These are phyloP conservation scores for Pangasius sanitwongsei DNA, from an alignment of 2,797 vertebrate genomes.

Conservation along the genomic window DNA sequence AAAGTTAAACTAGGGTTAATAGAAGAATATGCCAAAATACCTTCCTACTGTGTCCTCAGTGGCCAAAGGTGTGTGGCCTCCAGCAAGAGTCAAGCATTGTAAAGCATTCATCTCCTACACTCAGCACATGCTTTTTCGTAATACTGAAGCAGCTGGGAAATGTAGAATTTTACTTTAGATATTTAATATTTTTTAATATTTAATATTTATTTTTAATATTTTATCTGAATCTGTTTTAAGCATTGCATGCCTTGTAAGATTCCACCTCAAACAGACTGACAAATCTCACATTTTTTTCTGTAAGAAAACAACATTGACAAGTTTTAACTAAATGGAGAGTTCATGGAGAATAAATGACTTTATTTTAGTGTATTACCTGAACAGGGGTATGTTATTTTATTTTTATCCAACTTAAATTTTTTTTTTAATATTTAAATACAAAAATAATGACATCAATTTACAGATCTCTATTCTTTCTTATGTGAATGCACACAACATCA, in stretches of 20 bases:
- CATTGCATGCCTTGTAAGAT: neutral
- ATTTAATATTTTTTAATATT: no score
- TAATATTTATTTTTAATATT: neutral
- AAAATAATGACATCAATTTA: constrained; percentile 97
- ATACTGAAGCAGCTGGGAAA: neutral
- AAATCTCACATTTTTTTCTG: constrained; percentile 9
- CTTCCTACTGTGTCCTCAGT: neutral
- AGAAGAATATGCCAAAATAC: constrained; percentile 18
- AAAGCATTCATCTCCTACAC: constrained; percentile 4
- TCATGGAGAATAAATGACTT: constrained; percentile 56
- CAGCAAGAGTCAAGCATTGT: neutral
- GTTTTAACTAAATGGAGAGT: neutral
- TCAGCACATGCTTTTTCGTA: constrained; percentile 19
- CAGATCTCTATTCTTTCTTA: constrained; percentile 86
- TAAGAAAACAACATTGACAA: constrained; percentile 30
- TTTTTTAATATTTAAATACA: constrained; percentile 87
- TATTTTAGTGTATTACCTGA: constrained; percentile 78
- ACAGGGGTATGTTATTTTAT: constrained; percentile 68
- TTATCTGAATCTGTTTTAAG: neutral
- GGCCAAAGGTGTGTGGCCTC: neutral
- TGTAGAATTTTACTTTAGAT: neutral
- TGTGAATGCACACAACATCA: constrained; percentile 83
- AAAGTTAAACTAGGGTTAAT: neutral
- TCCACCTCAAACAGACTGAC: neutral
- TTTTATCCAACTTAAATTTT: constrained; percentile 73